Evolutionary conservation across 2,113 vertebrate genomes (phyloP).

Genomic region (Lagopus leucura): DNA sequence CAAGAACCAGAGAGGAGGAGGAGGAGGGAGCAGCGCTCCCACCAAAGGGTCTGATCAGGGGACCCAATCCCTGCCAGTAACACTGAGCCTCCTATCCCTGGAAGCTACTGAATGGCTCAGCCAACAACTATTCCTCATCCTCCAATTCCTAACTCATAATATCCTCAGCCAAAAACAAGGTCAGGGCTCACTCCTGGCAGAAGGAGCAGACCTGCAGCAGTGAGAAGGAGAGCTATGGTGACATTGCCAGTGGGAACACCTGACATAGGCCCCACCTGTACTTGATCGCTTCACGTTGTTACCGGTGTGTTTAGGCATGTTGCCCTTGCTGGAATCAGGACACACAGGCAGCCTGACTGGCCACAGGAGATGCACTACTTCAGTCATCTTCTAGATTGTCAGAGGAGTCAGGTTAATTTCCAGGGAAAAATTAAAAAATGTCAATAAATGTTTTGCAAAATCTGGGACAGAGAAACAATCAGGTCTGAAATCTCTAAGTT

Average conservation of each 20-base stretch:
- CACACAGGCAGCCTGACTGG: rapidly evolving
- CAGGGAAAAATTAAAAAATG: neutral
- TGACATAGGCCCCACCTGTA: neutral
- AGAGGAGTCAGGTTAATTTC: neutral
- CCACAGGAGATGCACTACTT: neutral
- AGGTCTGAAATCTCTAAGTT: neutral
- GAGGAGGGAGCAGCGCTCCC: neutral
- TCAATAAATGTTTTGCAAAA: neutral
- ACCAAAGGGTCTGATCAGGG: neutral
- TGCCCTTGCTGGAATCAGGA: neutral
- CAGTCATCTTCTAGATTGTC: neutral
- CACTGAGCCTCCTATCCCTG: neutral
- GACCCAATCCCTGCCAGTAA: neutral
- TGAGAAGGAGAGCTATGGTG: neutral
- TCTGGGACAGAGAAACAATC: neutral
- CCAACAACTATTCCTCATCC: neutral
- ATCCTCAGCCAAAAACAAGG: neutral
- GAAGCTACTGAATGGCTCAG: neutral
- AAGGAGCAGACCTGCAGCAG: neutral
- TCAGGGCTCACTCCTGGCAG: neutral
- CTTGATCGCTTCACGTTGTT: neutral
- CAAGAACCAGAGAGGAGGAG: neutral
- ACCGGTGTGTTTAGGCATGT: neutral
- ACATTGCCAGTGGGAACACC: neutral
- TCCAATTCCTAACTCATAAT: neutral